Conservation (phyloP, 2,113 vertebrate genomes). For the Lampris incognitus region DNA sequence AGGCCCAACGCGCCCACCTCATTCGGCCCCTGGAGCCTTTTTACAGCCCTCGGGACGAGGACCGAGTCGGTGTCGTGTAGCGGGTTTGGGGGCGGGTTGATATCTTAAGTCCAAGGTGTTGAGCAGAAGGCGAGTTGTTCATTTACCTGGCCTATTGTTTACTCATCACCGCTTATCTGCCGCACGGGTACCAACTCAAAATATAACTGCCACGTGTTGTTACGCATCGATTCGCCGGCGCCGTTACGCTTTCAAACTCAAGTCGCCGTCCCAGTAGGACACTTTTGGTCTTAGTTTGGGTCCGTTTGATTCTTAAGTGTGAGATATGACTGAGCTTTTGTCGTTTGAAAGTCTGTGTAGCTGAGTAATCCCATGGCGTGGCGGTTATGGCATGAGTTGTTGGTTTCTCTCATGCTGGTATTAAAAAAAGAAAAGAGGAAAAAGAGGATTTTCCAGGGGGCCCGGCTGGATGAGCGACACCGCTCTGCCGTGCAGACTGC, state of each 20-base stretch:
- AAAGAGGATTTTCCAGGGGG: slow-evolving; percentile 21
- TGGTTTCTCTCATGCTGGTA: slow-evolving; percentile 3
- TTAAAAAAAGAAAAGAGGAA: slow-evolving; percentile 7
- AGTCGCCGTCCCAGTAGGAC: too few species aligned
- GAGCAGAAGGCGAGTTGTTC: slow-evolving; percentile 32
- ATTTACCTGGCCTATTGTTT: slow-evolving; percentile 58
- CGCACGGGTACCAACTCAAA: slow-evolving; percentile 31
- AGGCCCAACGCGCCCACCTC: slow-evolving; percentile 29
- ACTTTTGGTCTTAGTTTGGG: too few species aligned
- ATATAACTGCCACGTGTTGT: slow-evolving; percentile 29
- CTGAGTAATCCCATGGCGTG: too few species aligned
- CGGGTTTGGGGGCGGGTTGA: slow-evolving; percentile 3
- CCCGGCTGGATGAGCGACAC: slow-evolving; percentile 15
- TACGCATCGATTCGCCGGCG: slow-evolving; percentile 1
- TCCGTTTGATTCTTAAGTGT: too few species aligned
- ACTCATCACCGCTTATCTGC: slow-evolving; percentile 62
- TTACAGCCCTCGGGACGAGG: not conserved
- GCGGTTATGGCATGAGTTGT: not conserved
- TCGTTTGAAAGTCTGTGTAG: too few species aligned
- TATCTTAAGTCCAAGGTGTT: slow-evolving; percentile 60
- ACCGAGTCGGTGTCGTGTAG: slow-evolving; percentile 4
- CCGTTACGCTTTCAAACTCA: not conserved
- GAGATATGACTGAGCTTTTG: too few species aligned
- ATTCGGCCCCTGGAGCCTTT: not conserved
- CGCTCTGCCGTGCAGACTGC: slow-evolving; percentile 24